A percentile compares a stretch with the other conserved stretches of the same genome.
These are phyloP conservation scores for Rotaria macrura DNA, from an alignment of 2,888 invertebrate species.

Conservation along the genomic window DNA sequence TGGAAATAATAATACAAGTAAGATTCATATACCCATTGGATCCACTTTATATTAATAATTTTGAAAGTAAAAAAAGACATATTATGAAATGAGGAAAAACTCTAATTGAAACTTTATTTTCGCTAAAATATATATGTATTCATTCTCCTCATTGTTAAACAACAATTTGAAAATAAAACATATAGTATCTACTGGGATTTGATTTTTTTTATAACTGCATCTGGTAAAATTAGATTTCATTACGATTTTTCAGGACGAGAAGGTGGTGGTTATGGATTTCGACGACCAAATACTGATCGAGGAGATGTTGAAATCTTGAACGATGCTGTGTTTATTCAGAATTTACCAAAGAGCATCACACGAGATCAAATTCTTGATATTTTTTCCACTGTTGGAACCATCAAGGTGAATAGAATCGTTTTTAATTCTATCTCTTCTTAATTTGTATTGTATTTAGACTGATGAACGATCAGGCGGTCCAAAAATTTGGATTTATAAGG, in stretches of 20 bases:
- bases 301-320: neutral
- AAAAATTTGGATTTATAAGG: constrained; percentile 95
- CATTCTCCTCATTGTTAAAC: neutral
- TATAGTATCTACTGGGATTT: neutral
- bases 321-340: constrained; percentile 86
- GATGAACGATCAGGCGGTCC: constrained; percentile 54
- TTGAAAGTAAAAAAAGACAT: neutral
- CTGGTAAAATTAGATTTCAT: no score
- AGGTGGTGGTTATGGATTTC: neutral
- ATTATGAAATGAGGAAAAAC: neutral
- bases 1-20: constrained; percentile 8
- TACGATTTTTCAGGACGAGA: neutral
- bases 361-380: constrained; percentile 78
- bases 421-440: constrained; percentile 47
- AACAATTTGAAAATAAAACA: neutral
- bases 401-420: constrained; percentile 88
- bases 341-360: constrained; percentile 70
- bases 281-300: neutral
- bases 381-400: constrained; percentile 87
- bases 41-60: neutral
- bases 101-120: neutral
- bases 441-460: neutral
- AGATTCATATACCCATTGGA: neutral
- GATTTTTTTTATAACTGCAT: no score
- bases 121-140: neutral